These are phyloP conservation scores for Neolamprologus sp. DNA, from an alignment of 2,113 vertebrate genomes.

Conservation along the genomic window DNA sequence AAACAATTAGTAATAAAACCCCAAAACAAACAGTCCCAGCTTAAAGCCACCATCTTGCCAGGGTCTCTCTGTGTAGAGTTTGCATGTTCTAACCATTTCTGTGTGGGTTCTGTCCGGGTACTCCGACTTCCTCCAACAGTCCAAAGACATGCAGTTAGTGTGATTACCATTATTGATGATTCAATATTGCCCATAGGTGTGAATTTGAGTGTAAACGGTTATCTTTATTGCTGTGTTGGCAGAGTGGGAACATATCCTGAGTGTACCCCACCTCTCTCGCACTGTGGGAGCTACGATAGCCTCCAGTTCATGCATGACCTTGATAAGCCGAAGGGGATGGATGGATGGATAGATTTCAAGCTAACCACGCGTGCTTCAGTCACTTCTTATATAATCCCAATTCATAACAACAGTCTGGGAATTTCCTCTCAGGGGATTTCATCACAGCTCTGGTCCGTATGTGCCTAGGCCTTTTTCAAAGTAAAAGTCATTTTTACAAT, in stretches of 20 bases:
- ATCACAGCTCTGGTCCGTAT: fast-evolving
- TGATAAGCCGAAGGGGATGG: background rate
- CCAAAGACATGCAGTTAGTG: background rate
- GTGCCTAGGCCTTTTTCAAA: background rate
- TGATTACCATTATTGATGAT: fast-evolving
- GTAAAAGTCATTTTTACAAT: background rate
- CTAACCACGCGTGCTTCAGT: background rate
- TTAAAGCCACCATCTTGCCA: fast-evolving
- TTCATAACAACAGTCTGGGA: background rate
- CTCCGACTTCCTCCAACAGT: fast-evolving
- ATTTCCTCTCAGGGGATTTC: fast-evolving
- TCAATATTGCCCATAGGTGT: background rate
- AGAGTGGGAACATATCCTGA: background rate
- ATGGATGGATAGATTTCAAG: fast-evolving
- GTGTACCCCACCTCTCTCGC: background rate
- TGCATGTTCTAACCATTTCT: fast-evolving
- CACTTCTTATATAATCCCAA: background rate
- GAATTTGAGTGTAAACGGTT: background rate
- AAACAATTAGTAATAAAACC: background rate
- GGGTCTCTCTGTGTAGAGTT: fast-evolving
- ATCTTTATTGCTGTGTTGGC: background rate
- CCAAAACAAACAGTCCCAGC: fast-evolving
- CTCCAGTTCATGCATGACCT: background rate
- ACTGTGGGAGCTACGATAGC: background rate
- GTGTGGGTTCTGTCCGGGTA: fast-evolving